These are phyloP conservation scores for Habrosyne pyritoides DNA, from an alignment of 2,888 invertebrate genomes.

Conservation along the genomic window DNA sequence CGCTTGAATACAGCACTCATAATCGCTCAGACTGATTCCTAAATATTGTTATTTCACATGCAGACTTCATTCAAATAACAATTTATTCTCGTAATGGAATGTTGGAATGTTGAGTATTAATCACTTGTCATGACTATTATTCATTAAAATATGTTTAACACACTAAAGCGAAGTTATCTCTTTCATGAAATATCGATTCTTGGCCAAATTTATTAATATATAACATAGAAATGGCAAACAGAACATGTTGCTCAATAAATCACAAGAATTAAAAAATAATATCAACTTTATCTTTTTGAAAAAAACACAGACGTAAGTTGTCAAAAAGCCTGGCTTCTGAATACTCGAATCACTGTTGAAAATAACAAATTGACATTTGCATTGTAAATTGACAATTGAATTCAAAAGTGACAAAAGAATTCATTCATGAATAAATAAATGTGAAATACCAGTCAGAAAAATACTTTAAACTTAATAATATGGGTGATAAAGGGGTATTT, in stretches of 20 bases:
- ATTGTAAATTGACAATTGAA: neutral
- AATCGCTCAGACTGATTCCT: neutral
- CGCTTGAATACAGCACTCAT: neutral
- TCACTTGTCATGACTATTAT: neutral
- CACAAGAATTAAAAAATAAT: neutral
- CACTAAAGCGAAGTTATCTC: no score
- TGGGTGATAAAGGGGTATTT: conserved; percentile 57
- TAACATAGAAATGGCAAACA: neutral
- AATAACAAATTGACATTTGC: conserved; percentile 3
- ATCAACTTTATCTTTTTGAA: neutral
- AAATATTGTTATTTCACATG: neutral
- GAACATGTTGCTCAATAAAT: neutral
- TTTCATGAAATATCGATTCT: neutral
- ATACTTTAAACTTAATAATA: conserved; percentile 31
- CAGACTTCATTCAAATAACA: no score
- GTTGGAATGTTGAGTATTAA: neutral
- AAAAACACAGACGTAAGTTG: neutral
- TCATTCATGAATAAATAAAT: neutral
- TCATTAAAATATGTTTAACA: neutral
- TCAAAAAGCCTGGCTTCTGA: neutral
- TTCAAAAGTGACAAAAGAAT: neutral
- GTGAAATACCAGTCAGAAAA: neutral
- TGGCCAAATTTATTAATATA: neutral
- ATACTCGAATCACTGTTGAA: neutral
- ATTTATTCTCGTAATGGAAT: no score